Conservation (phyloP, 2,888 invertebrate genomes). For the Acronicta aceris region DNA sequence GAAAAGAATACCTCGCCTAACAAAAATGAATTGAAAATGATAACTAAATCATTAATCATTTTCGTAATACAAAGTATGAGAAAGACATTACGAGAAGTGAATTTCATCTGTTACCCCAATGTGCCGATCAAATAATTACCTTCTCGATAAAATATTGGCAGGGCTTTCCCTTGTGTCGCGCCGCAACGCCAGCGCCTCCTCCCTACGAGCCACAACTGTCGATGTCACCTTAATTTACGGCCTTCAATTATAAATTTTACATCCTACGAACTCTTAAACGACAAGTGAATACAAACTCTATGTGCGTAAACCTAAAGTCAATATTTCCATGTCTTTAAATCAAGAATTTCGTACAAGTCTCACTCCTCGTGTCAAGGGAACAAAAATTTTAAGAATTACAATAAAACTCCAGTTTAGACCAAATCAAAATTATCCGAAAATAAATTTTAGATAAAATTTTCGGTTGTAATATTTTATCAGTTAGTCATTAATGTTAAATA, state of each 20-base stretch:
- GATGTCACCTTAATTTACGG: conserved; percentile 90
- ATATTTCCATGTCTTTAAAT: conserved; percentile 10
- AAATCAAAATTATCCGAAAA: conserved; percentile 21
- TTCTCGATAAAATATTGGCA: conserved; percentile 86
- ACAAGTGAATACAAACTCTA: conserved; percentile 53
- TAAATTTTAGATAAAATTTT: conserved; percentile 32
- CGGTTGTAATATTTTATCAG: conserved; percentile 49
- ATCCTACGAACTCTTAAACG: conserved; percentile 61
- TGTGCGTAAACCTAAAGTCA: conserved; percentile 21
- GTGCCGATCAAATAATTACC: conserved; percentile 85
- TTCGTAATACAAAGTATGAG: conserved; percentile 69
- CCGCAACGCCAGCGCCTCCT: conserved; percentile 55
- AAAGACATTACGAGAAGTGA: conserved; percentile 68
- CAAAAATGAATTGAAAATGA: conserved; percentile 39
- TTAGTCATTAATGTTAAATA: conserved; percentile 59
- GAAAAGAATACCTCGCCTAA: conserved; percentile 12
- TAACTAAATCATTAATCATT: conserved; percentile 70
- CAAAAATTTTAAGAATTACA: conserved; percentile 54
- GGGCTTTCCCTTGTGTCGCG: conserved; percentile 67
- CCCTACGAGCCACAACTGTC: conserved; percentile 86
- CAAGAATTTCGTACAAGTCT: conserved; percentile 30
- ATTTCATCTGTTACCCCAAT: conserved; percentile 75
- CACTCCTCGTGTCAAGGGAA: conserved; percentile 47
- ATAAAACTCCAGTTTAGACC: conserved; percentile 47
- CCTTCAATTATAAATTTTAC: conserved; percentile 88